phyloP scores from a whole-genome alignment of 2,797 vertebrate species.

The Ctenopoma multispine region DNA sequence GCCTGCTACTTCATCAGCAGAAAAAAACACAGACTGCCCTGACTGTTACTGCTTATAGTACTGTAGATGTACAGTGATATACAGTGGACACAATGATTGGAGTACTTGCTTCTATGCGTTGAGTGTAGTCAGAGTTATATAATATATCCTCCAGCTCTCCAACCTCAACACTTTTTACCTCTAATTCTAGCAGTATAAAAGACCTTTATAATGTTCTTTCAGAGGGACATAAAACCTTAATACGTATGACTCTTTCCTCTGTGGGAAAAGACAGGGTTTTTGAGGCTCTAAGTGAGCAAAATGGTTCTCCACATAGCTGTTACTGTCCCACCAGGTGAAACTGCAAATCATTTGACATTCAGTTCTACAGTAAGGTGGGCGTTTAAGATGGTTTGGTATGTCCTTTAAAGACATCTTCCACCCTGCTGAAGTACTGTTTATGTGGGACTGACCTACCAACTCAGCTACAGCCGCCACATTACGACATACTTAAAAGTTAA shows the following conservation, averaged over 20 bases:
- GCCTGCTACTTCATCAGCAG: slow-evolving; percentile 35
- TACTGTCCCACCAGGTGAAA: slow-evolving; percentile 23
- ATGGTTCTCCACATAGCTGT: slow-evolving; percentile 17
- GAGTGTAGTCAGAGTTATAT: slow-evolving; percentile 40
- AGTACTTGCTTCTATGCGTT: slow-evolving; percentile 24
- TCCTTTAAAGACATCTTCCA: slow-evolving; percentile 11
- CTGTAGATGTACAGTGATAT: neutral
- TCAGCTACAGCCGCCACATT: no score
- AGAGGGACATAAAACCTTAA: slow-evolving; percentile 42
- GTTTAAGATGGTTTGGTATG: slow-evolving; percentile 4
- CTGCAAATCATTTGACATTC: slow-evolving; percentile 19
- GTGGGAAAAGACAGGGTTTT: slow-evolving; percentile 29
- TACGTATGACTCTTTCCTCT: slow-evolving; percentile 20
- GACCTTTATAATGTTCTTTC: slow-evolving; percentile 46
- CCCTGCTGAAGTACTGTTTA: no score
- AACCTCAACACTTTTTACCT: slow-evolving; percentile 32
- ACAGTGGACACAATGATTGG: slow-evolving; percentile 30
- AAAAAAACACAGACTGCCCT: slow-evolving; percentile 7
- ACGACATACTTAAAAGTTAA: no score
- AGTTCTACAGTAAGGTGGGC: neutral
- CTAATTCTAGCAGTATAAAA: slow-evolving; percentile 26
- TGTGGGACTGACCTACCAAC: no score
- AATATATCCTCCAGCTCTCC: slow-evolving; percentile 15
- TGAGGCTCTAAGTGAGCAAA: slow-evolving; percentile 29
- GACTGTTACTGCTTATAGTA: slow-evolving; percentile 1